These are phyloP conservation scores for Microcebus tavaratra DNA, from an alignment of 2,113 vertebrate genomes.

Conservation along the genomic window DNA sequence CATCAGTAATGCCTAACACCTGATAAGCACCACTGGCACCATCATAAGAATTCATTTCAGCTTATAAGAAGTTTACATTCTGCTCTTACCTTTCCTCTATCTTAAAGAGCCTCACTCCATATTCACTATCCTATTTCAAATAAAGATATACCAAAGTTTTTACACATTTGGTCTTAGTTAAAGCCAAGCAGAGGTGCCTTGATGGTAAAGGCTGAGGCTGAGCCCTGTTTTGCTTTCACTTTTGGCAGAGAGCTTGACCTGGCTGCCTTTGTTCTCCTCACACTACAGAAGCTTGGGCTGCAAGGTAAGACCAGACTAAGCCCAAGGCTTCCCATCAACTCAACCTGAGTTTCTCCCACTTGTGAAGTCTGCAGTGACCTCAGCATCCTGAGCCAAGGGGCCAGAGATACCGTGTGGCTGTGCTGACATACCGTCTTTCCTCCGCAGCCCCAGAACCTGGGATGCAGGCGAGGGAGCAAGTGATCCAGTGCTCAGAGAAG, in stretches of 20 bases:
- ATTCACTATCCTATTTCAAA: not conserved
- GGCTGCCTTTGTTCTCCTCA: not conserved
- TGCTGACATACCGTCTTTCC: not conserved
- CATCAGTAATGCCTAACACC: not conserved
- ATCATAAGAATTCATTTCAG: not conserved
- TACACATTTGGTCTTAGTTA: not conserved
- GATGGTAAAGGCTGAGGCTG: not conserved
- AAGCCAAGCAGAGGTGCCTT: not conserved
- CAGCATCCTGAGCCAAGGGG: not conserved
- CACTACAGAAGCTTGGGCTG: no score
- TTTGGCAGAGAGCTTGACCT: not conserved
- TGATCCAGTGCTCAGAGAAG: not conserved
- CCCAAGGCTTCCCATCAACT: not conserved
- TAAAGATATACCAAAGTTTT: not conserved
- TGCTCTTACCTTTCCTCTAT: not conserved
- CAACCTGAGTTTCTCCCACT: no score
- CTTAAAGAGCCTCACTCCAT: fast-evolving
- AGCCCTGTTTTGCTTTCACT: not conserved
- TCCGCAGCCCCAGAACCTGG: not conserved
- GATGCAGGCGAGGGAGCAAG: not conserved
- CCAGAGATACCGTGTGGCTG: fast-evolving
- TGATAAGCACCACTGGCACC: not conserved
- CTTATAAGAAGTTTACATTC: not conserved
- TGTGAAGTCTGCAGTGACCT: not conserved
- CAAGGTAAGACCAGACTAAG: not conserved